Base-by-base conservation (phyloP, 2,113 vertebrate genomes). In the Chitala chitala region DNA sequence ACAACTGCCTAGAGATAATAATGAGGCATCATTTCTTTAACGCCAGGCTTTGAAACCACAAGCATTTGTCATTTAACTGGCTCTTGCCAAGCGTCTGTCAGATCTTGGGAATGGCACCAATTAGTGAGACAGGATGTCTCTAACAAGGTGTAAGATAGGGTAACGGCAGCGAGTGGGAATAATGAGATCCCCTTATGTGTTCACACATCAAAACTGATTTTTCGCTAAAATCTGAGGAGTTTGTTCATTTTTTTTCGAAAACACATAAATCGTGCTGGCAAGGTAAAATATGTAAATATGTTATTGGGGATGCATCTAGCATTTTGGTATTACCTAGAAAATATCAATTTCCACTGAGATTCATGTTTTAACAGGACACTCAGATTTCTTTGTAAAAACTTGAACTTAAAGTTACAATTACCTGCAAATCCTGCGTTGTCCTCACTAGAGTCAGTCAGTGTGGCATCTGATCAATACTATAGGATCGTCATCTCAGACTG, bases 41-140 rank as follows among this genome's bases (percentile, higher is more conserved):
- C 84, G 77, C 73, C 87, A 85, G 86, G 86, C 84, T 87, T 89
- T 82, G 80, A 83, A 84, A 65, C 54, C 54, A 54, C 79, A 86
- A 91, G 87, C 89, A 90, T 90, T 90, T 90, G 90, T 92, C 89
- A 92, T 90, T 92, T 91, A 90, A 82, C 85, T 84, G 77, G 86
- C 88, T 87, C 79, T 83, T 63, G 75, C 79, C 76, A 83, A 84
- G 84, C 83, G 86, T 90, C 88, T 91, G 87, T 91, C 90, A 88
- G 87, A 84, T 86, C 83, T 80, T 78, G 72, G 79, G 89, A 89
- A 90, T 79, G 85, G 86, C 86, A 89, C 89, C 89, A 92, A 91
- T 91, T 92, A 92, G 88, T 83, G 82, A 80, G 84, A 76, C 81
- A 81, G 87, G 89, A 91, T 87, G 86, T 90, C 86, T 89, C 88